Evolutionary conservation across 1,140 invertebrate species (phyloP).

Genomic region (Epicauta chinensis): DNA sequence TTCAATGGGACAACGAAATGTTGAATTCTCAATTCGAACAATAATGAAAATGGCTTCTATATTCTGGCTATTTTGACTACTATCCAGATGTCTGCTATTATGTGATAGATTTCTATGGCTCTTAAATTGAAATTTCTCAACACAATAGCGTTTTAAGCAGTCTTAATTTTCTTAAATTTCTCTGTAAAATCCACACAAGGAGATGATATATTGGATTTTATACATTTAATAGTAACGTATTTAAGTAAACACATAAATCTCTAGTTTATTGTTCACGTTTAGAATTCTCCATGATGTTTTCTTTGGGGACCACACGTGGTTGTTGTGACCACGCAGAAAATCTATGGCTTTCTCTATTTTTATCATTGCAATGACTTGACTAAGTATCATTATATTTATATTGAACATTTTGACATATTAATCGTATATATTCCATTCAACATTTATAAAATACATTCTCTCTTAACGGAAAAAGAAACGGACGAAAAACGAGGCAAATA

Average conservation of each 20-base stretch:
- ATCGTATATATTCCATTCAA: background rate
- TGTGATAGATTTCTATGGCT: too few species aligned
- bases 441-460: too few species aligned
- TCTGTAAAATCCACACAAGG: background rate
- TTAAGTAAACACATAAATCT: conserved; percentile 16
- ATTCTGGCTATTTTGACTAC: too few species aligned
- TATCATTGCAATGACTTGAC: conserved; percentile 5
- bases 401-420: conserved; percentile 6
- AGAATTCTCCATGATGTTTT: conserved; percentile 4
- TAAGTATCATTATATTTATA: conserved; percentile 11
- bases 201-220: conserved; percentile 8
- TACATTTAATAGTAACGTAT: conserved; percentile 1
- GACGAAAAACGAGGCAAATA: background rate
- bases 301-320: conserved; percentile 14
- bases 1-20: too few species aligned
- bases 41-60: too few species aligned
- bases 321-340: conserved; percentile 8
- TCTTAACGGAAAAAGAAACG: conserved; percentile 13
- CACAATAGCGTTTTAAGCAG: too few species aligned
- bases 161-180: too few species aligned
- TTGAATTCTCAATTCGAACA: too few species aligned
- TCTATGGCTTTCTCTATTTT: conserved; percentile 10
- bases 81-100: too few species aligned
- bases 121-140: too few species aligned
- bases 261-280: conserved; percentile 6